These are phyloP conservation scores for Cossypha caffra DNA, from an alignment of 2,797 vertebrate genomes.

Conservation along the genomic window DNA sequence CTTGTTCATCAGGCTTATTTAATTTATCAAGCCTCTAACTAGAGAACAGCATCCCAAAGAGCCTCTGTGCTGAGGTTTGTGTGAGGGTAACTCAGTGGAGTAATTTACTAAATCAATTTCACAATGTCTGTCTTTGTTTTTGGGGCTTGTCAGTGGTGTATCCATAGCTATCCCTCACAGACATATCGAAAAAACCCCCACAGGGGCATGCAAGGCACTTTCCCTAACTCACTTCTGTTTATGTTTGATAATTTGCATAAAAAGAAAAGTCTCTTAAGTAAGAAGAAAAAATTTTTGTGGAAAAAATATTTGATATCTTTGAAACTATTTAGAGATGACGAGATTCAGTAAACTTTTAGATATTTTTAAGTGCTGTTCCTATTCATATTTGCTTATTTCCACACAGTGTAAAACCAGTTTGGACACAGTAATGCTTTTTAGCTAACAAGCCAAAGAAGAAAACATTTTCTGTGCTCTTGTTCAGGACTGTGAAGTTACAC, in stretches of 20 bases:
- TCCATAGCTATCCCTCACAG: not conserved
- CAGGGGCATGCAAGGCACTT: not conserved
- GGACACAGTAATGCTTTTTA: not conserved
- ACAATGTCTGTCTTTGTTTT: not conserved
- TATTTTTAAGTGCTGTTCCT: not conserved
- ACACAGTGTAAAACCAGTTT: not conserved
- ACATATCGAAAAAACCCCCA: not conserved
- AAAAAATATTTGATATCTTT: not conserved
- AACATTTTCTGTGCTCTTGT: not conserved
- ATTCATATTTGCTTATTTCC: not conserved
- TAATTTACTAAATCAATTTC: not conserved
- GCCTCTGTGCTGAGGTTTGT: not conserved
- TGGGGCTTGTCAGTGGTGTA: accelerated
- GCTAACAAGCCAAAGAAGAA: not conserved
- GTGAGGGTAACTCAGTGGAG: not conserved
- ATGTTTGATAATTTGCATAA: not conserved
- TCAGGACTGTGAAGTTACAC: not conserved
- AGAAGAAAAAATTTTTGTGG: not conserved
- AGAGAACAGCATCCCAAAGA: not conserved
- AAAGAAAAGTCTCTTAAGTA: not conserved
- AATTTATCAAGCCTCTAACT: not conserved
- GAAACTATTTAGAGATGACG: not conserved
- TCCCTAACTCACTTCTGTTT: not conserved
- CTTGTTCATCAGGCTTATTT: not conserved
- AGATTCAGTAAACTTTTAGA: not conserved